Evolutionary conservation across 1,140 invertebrate genomes (phyloP).

Genomic region (Agraylea sexmaculata): DNA sequence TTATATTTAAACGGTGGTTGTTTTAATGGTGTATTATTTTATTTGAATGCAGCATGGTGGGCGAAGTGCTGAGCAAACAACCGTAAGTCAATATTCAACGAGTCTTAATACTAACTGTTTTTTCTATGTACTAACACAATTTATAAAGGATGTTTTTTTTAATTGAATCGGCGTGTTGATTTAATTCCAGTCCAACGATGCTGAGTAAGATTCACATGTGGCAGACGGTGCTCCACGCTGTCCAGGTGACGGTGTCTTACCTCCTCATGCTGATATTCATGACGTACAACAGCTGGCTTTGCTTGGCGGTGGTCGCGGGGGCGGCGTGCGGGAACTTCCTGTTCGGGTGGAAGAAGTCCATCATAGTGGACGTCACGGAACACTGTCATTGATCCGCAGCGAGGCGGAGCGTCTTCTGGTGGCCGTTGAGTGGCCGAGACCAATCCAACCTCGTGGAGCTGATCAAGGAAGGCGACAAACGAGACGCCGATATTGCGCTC

Average conservation of each 20-base stretch:
- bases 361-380: conserved; percentile 87
- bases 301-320: conserved; percentile 77
- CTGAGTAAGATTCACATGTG: conserved; percentile 65
- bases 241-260: conserved; percentile 85
- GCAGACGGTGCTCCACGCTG: conserved; percentile 80
- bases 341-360: conserved; percentile 89
- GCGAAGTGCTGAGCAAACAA: conserved; percentile 17
- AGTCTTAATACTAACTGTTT: background rate
- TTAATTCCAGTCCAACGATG: conserved; percentile 60
- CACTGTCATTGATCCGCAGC: conserved; percentile 73
- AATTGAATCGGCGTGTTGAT: conserved; percentile 6
- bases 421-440: too few relatives aligned
- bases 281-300: conserved; percentile 96
- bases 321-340: conserved; percentile 86
- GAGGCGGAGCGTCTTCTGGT: too few relatives aligned
- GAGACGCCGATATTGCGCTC: too few relatives aligned
- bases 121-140: conserved; percentile 4
- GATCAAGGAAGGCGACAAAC: too few relatives aligned
- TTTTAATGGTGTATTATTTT: conserved; percentile 5
- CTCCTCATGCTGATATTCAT: conserved; percentile 97
- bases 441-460: too few relatives aligned
- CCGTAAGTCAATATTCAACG: conserved; percentile 14
- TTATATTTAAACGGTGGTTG: conserved; percentile 1
- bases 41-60: conserved; percentile 16
- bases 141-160: conserved; percentile 20